Conservation (phyloP, 1,140 invertebrate species). For the Trinorchestia longiramus region DNA sequence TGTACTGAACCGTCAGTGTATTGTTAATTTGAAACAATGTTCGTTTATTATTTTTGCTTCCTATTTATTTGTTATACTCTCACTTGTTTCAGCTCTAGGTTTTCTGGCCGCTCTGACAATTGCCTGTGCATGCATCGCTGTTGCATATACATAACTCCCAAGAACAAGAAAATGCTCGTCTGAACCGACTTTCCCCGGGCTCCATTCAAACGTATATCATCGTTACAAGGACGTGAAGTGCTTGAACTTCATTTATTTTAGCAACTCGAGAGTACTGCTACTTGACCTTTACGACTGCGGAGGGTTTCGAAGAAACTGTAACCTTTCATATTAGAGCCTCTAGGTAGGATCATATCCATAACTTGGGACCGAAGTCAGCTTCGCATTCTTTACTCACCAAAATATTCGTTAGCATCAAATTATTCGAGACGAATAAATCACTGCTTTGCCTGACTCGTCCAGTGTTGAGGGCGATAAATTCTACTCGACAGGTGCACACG, state of each 20-base stretch:
- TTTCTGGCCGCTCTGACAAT: too few species aligned
- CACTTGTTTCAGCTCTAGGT: not conserved
- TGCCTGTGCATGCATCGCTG: not conserved
- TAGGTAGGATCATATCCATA: constrained; percentile 2
- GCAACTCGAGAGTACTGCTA: not conserved
- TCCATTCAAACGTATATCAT: not conserved
- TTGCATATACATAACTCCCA: not conserved
- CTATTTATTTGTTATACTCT: not conserved
- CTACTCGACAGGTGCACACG: not conserved
- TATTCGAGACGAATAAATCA: not conserved
- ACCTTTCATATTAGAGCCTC: not conserved
- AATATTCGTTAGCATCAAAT: not conserved
- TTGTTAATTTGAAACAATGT: not conserved
- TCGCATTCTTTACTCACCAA: not conserved
- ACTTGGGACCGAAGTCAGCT: not conserved
- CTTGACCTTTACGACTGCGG: not conserved
- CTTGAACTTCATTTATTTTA: not conserved
- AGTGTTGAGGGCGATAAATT: not conserved
- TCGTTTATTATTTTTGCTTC: not conserved
- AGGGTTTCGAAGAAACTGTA: not conserved
- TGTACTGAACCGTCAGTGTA: not conserved
- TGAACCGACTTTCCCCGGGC: not conserved
- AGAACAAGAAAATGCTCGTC: not conserved
- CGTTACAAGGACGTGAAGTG: not conserved
- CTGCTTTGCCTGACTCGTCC: not conserved